Base-by-base conservation (phyloP, 2,888 invertebrate species). In the Bombylius discolor region DNA sequence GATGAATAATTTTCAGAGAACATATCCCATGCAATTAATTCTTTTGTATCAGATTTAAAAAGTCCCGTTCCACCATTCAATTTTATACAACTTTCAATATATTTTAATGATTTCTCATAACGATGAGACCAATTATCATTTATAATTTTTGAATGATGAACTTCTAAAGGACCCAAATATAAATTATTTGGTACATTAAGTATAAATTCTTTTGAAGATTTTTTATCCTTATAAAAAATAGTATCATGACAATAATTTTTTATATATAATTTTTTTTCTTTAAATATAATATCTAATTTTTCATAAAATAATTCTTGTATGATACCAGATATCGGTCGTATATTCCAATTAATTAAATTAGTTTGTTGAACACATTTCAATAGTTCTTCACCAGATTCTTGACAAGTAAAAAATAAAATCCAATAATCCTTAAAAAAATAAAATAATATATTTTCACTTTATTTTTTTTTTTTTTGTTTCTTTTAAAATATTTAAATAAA, bases 81-180 rank as follows among this genome's bases (percentile, higher is more conserved):
- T 47, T 52, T 34, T 34, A 62, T 59, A 4, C 57, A 56, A 6
- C 54, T 46, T 14, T 54, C 46, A 4, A 62, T 52, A 3, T 57
- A 56, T 14, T 55, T 49, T 12, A 56, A 53, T 5, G 62, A 60
- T 7, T 56, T 57, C 3, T 54, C 32, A 42, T 60, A 61, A 11
- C 52, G 55, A 33, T 61, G 53, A 7, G 55, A 54, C 61, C 62
- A 62, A 9, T 52, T 49, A 4, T 59, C 52, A 47, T 61, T 56
- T 13, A 62, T 60, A 13, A 58, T 32, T 11, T 49, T 42, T 6
- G 59, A 53, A 54, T 59, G 42, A 2, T 52, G 13, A 9, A 42
- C 8, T 33, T 44, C 47, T 11, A 62, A 23, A 23, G 49, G 5
- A 32, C 32, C 52, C 2, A 60, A 7, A n/a, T 45, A 32, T 7